Conservation (phyloP, 2,888 invertebrate genomes). For the Eilema sororculum region DNA sequence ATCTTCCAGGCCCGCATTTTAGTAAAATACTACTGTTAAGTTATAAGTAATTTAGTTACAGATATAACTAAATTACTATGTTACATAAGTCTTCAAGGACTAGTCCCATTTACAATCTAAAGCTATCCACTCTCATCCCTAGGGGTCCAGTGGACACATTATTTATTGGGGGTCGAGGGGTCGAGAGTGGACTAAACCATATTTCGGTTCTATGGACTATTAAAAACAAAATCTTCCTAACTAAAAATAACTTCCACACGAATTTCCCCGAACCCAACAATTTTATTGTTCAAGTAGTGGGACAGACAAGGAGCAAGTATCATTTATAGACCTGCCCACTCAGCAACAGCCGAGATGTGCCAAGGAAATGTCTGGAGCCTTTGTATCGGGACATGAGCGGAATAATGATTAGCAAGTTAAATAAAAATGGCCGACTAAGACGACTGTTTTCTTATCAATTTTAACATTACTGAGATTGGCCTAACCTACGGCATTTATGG, state of each 20-base stretch:
- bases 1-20: too few species aligned
- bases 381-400: constrained; percentile 9
- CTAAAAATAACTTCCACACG: not conserved
- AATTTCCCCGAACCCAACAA: not conserved
- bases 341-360: constrained; percentile 9
- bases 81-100: too few species aligned
- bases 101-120: not conserved
- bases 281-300: not conserved
- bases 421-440: not conserved
- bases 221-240: too few species aligned
- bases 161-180: too few species aligned
- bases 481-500: too few species aligned
- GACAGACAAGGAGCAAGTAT: not conserved
- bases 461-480: constrained; percentile 8
- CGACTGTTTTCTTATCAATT: constrained; percentile 13
- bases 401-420: constrained; percentile 16
- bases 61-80: too few species aligned
- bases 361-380: constrained; percentile 3
- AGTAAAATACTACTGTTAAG: too few species aligned
- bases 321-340: not conserved
- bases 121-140: too few species aligned
- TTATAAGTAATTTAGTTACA: too few species aligned
- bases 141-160: too few species aligned
- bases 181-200: too few species aligned
- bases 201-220: too few species aligned